A percentile compares a stretch with the other conserved stretches of the same genome.
Conservation (phyloP, 2,113 vertebrate species). For the Astatotilapia flaviijosephi region DNA sequence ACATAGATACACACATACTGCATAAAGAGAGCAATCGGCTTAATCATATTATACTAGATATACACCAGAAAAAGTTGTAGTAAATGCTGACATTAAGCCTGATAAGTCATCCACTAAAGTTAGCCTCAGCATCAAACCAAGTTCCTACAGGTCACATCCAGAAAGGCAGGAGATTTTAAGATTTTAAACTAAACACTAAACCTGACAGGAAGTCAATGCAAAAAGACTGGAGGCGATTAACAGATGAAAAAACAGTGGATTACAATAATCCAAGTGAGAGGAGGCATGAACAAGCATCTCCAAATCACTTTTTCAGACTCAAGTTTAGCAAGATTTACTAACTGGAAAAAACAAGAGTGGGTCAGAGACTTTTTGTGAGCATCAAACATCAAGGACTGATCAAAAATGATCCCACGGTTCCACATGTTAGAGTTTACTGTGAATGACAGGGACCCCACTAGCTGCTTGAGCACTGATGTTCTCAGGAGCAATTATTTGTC, state of each 20-base stretch:
- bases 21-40: accelerated
- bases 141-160: background rate
- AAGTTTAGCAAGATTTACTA: background rate
- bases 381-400: background rate
- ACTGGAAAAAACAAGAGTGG: background rate
- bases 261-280: background rate
- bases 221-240: accelerated
- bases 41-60: background rate
- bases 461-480: background rate
- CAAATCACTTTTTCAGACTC: background rate
- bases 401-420: background rate
- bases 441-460: background rate
- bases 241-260: background rate
- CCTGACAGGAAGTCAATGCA: background rate
- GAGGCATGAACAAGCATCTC: background rate
- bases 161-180: accelerated
- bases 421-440: background rate
- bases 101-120: background rate
- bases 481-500: background rate
- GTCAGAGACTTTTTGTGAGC: background rate
- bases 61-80: background rate
- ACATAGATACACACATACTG: background rate
- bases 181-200: background rate
- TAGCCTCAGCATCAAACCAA: background rate
- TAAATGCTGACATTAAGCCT: background rate